Evolutionary conservation across 2,888 invertebrate genomes (phyloP).

Genomic region (Mesochorus sp.): DNA sequence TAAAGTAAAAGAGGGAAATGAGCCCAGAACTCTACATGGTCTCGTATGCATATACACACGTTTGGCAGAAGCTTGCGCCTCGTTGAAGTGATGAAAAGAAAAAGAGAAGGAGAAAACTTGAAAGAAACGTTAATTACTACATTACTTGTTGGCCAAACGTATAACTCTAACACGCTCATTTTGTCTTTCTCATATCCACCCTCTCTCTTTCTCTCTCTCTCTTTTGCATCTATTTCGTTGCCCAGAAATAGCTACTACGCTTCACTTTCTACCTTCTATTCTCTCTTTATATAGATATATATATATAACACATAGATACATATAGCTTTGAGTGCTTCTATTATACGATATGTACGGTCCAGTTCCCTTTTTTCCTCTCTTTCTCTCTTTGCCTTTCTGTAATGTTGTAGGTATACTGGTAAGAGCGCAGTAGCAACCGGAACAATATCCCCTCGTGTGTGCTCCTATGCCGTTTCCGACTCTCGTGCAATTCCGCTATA

Average conservation of each 20-base stretch:
- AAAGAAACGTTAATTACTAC: constrained; percentile 77
- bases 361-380: background rate
- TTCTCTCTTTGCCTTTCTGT: background rate
- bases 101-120: constrained; percentile 67
- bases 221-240: background rate
- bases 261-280: background rate
- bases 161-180: constrained; percentile 70
- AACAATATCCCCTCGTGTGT: constrained; percentile 31
- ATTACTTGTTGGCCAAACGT: constrained; percentile 73
- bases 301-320: too few species aligned
- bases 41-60: constrained; percentile 35
- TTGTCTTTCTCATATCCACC: constrained; percentile 18
- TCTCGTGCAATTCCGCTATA: constrained; percentile 14
- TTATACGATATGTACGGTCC: background rate
- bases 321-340: background rate
- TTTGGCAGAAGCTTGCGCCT: constrained; percentile 58
- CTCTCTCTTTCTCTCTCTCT: constrained; percentile 28
- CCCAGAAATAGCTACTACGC: background rate
- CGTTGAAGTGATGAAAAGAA: constrained; percentile 61
- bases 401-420: background rate
- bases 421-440: background rate
- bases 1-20: constrained; percentile 8
- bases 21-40: background rate
- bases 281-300: background rate
- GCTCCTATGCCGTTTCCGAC: constrained; percentile 24